These are phyloP conservation scores for Drosophila tripunctata DNA, from an alignment of 2,888 invertebrate genomes.

Conservation along the genomic window DNA sequence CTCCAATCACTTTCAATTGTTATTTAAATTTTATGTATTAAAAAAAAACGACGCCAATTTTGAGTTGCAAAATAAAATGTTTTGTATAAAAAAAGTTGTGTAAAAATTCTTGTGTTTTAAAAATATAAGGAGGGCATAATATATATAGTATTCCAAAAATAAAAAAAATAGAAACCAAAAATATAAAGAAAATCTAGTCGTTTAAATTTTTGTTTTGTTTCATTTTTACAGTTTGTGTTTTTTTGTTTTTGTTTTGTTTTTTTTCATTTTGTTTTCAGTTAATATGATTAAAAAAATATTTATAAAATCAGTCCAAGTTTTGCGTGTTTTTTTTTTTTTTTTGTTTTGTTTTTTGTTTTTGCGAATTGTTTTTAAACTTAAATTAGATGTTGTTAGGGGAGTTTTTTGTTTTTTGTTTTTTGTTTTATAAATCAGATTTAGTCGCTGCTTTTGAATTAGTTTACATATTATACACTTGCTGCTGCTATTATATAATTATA, in stretches of 20 bases:
- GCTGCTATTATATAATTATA: constrained; percentile 21
- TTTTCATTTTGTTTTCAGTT: constrained; percentile 55
- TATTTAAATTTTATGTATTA: constrained; percentile 38
- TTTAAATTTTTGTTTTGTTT: constrained; percentile 31
- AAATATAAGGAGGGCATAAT: constrained; percentile 63
- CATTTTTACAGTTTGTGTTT: constrained; percentile 49
- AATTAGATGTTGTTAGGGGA: constrained; percentile 41
- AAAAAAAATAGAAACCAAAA: constrained; percentile 46
- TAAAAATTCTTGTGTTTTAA: constrained; percentile 46
- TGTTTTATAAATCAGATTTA: constrained; percentile 55
- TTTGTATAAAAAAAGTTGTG: constrained; percentile 36
- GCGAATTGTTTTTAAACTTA: constrained; percentile 52
- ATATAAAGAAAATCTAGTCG: constrained; percentile 34
- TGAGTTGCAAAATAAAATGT: constrained; percentile 11
- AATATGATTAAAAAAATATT: constrained; percentile 72
- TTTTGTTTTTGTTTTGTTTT: constrained; percentile 18
- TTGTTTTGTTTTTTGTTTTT: constrained; percentile 40
- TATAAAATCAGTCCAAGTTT: constrained; percentile 82
- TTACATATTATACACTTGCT: constrained; percentile 61
- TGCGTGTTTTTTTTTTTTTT: constrained; percentile 53
- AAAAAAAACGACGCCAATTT: constrained; percentile 49
- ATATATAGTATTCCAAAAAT: too few species aligned
- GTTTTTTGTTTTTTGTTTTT: too few species aligned
- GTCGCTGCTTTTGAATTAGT: constrained; percentile 44
- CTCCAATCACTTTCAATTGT: constrained; percentile 73